phyloP scores from a whole-genome alignment of 2,888 invertebrate genomes.

The Scrobipalpa costella region DNA sequence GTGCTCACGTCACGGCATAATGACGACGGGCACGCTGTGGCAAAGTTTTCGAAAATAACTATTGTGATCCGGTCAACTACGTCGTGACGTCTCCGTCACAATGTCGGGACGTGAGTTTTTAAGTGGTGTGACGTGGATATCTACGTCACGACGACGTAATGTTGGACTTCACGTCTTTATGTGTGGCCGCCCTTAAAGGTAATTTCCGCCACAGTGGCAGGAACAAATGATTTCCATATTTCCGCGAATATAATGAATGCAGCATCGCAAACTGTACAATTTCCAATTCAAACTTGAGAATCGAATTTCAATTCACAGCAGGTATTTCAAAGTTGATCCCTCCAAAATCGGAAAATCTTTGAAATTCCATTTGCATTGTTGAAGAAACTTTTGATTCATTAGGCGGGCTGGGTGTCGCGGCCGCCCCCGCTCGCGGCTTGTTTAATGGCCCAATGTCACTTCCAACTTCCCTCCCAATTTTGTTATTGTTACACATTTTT shows the following conservation, averaged over 20 bases:
- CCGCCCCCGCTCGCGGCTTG: constrained; percentile 44
- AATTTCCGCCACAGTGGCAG: constrained; percentile 6
- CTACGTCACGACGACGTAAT: no score
- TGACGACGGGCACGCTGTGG: no score
- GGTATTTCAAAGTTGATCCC: constrained; percentile 27
- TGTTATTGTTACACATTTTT: constrained; percentile 69
- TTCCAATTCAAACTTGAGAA: constrained; percentile 16
- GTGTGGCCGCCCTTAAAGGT: background rate
- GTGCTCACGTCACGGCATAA: no score
- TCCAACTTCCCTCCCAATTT: constrained; percentile 61
- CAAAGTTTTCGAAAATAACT: no score
- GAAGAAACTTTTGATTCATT: constrained; percentile 62
- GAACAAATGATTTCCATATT: constrained; percentile 19
- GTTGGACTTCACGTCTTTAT: no score
- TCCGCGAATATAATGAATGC: constrained; percentile 11
- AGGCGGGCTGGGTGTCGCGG: constrained; percentile 41
- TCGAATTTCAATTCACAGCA: constrained; percentile 25
- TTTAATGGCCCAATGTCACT: constrained; percentile 65
- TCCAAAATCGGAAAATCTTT: constrained; percentile 35
- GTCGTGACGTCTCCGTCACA: no score
- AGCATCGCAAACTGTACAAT: constrained; percentile 12
- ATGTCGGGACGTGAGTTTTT: no score
- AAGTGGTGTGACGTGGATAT: no score
- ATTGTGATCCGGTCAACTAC: no score
- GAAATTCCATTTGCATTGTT: constrained; percentile 46